phyloP scores from a whole-genome alignment of 2,797 vertebrate species.

The Oryzias sinensis region DNA sequence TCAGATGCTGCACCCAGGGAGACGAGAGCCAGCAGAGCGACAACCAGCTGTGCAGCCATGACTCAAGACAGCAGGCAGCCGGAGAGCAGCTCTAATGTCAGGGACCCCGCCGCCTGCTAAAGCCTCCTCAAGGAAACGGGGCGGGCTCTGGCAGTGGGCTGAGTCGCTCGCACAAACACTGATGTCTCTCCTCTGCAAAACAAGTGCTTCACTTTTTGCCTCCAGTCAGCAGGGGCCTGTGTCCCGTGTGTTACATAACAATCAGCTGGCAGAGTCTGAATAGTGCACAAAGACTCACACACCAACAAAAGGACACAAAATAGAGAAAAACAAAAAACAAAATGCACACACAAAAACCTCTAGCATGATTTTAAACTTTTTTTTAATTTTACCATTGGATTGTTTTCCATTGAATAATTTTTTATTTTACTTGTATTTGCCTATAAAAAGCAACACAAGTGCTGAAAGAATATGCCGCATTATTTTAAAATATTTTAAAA shows the following conservation, averaged over 20 bases:
- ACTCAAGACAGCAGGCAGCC: slow-evolving; percentile 53
- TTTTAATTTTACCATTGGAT: not conserved
- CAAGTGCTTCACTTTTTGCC: slow-evolving; percentile 24
- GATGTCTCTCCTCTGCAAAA: slow-evolving; percentile 6
- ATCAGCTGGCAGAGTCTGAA: slow-evolving; percentile 58
- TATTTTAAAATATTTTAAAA: no score
- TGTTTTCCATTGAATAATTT: not conserved
- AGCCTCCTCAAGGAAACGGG: slow-evolving; percentile 38
- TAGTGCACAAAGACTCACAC: slow-evolving; percentile 18
- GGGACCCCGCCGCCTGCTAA: slow-evolving; percentile 49
- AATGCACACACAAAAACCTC: slow-evolving; percentile 1
- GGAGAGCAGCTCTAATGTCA: slow-evolving; percentile 47
- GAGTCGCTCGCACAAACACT: slow-evolving; percentile 36
- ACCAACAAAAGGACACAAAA: slow-evolving; percentile 7
- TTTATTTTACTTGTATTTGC: not conserved
- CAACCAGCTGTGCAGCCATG: slow-evolving; percentile 69
- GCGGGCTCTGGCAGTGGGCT: slow-evolving; percentile 55
- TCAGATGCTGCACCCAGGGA: slow-evolving; percentile 62
- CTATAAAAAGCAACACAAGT: no score
- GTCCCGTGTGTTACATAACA: slow-evolving; percentile 58
- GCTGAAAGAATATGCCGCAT: no score
- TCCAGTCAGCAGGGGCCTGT: slow-evolving; percentile 28
- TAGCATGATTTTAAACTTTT: not conserved
- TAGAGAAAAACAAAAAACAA: not conserved
- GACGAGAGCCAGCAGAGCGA: slow-evolving; percentile 63